Evolutionary conservation across 2,888 invertebrate species (phyloP), one percentile per base, ranked within the genome.

Genomic region (Aquatica leii): DNA sequence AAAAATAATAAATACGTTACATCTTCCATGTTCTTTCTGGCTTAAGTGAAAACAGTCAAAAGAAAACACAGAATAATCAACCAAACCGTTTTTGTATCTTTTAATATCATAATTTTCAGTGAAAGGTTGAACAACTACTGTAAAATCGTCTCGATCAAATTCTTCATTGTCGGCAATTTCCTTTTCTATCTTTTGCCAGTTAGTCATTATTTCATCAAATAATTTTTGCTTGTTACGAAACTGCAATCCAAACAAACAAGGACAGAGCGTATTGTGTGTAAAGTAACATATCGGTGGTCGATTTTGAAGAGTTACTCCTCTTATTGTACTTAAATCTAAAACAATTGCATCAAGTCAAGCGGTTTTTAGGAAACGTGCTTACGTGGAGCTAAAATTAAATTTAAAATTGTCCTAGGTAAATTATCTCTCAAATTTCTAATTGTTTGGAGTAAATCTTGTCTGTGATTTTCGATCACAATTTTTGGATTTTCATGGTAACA

Each of bases 11-110:
- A 48, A 41, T 57, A 52, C 71, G 78, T 80, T 78, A 87, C 87
- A 81, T 78, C 78, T 74, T 1, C 87, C 86, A 65, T 87, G 84
- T 12, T 83, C 82, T 69, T 84, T 86, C 73, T 89, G 88, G 68
- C 86, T 87, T 4, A 87, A 77, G 74, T 89, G 89, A 69, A 89
- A 89, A 74, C 89, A 89, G 74, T 89, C 89, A 35, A 78, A 76
- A 0, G 88, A 85, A 50, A 87, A 76, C 74, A 82, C 86, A 0
- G 82, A 77, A 37, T 81, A 80, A 76, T 88, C 87, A 0, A 81
- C 77, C 0, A 67, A 67, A 0, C 84, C 85, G 46, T 82, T 74
- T 1, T 75, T 67, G 0, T 62, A 75, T 14, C 62, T 73, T 0
- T 87, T 86, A 51, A 86, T 76, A 3, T 72, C 72, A 0, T 81